phyloP scores from a whole-genome alignment of 2,113 vertebrate species.

The Atlantisia rogersi region DNA sequence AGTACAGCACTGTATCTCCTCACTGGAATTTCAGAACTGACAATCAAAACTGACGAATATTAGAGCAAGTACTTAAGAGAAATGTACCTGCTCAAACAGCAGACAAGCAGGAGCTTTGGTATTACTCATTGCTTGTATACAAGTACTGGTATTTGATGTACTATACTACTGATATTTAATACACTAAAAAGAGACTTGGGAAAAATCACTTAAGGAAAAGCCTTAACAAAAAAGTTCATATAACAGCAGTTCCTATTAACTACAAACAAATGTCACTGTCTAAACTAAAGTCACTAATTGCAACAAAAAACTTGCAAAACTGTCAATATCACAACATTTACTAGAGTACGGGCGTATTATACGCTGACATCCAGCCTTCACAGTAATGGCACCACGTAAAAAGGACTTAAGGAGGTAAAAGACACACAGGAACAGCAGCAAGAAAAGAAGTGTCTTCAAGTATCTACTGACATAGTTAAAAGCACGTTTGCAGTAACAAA shows the following conservation, averaged over 20 bases:
- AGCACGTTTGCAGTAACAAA: not conserved
- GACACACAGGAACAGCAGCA: not conserved
- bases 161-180: not conserved
- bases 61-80: not conserved
- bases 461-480: not conserved
- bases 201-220: not conserved
- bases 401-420: not conserved
- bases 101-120: not conserved
- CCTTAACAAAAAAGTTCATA: not conserved
- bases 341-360: not conserved
- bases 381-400: not conserved
- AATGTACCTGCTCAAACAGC: not conserved
- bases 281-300: not conserved
- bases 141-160: not conserved
- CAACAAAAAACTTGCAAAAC: not conserved
- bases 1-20: not conserved
- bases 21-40: not conserved
- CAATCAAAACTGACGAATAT: fast-evolving
- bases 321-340: not conserved
- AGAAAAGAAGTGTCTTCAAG: not conserved
- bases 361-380: fast-evolving
- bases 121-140: not conserved
- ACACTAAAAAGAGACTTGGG: not conserved
- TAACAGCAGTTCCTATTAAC: not conserved
- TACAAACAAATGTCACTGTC: not conserved